These are phyloP conservation scores for Drosophila tsacasi DNA, from an alignment of 1,140 invertebrate genomes.

Conservation along the genomic window DNA sequence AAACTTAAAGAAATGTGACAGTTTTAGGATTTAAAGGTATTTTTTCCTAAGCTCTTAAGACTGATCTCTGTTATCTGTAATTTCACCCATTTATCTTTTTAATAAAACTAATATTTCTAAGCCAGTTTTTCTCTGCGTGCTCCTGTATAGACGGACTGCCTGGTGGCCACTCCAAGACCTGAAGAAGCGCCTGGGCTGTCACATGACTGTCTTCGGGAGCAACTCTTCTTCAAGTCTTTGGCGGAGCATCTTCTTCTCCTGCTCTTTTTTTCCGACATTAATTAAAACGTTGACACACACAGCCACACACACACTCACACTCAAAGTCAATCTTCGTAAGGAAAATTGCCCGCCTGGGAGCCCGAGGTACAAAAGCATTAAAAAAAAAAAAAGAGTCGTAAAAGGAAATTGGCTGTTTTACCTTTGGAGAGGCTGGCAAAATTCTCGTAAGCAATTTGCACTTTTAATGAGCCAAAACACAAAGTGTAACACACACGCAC, in stretches of 20 bases:
- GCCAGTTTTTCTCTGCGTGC: neutral
- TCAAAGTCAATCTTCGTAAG: constrained; percentile 39
- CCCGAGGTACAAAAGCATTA: neutral
- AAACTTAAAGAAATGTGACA: neutral
- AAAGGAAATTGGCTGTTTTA: constrained; percentile 60
- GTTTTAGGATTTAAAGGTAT: neutral
- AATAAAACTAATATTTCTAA: neutral
- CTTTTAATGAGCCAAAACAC: constrained; percentile 67
- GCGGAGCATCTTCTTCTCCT: neutral
- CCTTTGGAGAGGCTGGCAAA: constrained; percentile 67
- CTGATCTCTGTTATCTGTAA: fast-evolving
- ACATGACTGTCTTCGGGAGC: constrained; percentile 51
- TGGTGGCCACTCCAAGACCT: constrained; percentile 38
- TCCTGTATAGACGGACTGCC: neutral
- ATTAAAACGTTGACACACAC: constrained; percentile 63
- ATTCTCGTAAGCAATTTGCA: constrained; percentile 66
- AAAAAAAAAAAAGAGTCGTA: constrained; percentile 27
- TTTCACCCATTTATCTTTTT: neutral
- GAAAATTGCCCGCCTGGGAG: constrained; percentile 76
- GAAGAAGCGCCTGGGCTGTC: constrained; percentile 37
- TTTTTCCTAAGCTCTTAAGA: neutral
- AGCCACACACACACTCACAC: constrained; percentile 9
- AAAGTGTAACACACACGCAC: constrained; percentile 31
- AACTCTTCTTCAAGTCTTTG: constrained; percentile 29
- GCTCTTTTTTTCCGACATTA: constrained; percentile 24